These are phyloP conservation scores for Neodontobutis hainanensis DNA, from an alignment of 2,113 vertebrate genomes.

Conservation along the genomic window DNA sequence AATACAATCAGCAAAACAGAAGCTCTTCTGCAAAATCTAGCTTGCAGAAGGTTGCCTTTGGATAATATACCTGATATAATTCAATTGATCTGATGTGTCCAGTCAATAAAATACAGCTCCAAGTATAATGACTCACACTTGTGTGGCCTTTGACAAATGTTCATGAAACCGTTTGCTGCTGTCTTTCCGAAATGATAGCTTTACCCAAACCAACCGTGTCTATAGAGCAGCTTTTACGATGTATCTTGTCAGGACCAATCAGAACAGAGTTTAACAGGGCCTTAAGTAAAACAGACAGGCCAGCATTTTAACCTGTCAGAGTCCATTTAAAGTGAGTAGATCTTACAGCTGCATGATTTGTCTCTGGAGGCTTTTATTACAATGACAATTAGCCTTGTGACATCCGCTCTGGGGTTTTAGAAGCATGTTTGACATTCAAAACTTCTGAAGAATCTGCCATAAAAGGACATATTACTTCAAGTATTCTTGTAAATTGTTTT, in stretches of 20 bases:
- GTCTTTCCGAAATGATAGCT: neutral
- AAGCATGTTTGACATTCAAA: neutral
- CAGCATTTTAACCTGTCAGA: neutral
- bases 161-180: neutral
- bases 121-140: too few species aligned
- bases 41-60: too few species aligned
- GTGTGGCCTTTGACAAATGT: too few species aligned
- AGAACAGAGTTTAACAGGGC: neutral
- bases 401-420: neutral
- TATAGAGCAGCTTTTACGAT: neutral
- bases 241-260: conserved; percentile 7
- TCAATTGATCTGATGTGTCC: too few species aligned
- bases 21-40: too few species aligned
- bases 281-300: neutral
- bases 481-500: neutral
- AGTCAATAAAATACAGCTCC: too few species aligned
- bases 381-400: neutral
- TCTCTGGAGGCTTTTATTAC: neutral
- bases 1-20: too few species aligned
- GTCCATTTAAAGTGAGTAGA: neutral
- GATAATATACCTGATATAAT: too few species aligned
- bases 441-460: neutral
- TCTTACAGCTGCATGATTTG: neutral
- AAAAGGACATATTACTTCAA: neutral
- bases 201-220: neutral